Evolutionary conservation across 2,888 invertebrate species (phyloP).

Genomic region (Incurvaria masculella): DNA sequence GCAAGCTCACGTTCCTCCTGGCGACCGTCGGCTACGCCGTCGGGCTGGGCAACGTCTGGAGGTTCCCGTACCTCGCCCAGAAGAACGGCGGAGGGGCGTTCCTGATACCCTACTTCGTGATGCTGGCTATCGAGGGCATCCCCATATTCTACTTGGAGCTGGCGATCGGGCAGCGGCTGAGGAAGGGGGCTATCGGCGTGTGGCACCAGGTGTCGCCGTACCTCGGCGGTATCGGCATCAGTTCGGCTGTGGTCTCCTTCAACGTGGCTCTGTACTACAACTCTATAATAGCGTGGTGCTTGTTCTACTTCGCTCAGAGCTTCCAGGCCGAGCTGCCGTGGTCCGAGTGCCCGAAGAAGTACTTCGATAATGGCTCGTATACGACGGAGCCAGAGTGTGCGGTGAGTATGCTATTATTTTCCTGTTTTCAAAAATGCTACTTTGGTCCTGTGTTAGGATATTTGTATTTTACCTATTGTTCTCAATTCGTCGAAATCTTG

Average conservation of each 20-base stretch:
- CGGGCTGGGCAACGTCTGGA: conserved; percentile 93
- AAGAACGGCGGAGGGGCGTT: conserved; percentile 97
- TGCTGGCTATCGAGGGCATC: conserved; percentile 91
- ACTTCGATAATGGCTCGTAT: conserved; percentile 77
- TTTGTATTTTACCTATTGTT: too few relatives aligned
- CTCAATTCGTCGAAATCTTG: too few relatives aligned
- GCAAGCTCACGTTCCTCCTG: conserved; percentile 85
- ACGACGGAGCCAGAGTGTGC: conserved; percentile 77
- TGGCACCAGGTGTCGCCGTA: conserved; percentile 94
- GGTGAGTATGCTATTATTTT: too few relatives aligned
- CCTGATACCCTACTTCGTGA: conserved; percentile 93
- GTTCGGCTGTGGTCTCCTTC: conserved; percentile 94
- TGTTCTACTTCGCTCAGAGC: conserved; percentile 92
- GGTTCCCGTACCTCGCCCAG: conserved; percentile 92
- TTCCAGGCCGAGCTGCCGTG: conserved; percentile 90
- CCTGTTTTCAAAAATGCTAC: too few relatives aligned
- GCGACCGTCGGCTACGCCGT: conserved; percentile 96
- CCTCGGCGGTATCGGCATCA: conserved; percentile 86
- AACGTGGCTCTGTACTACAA: conserved; percentile 97
- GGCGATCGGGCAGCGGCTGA: conserved; percentile 89
- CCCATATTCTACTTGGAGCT: conserved; percentile 95
- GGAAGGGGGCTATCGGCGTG: conserved; percentile 92
- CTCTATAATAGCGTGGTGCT: conserved; percentile 97
- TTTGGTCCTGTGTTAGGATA: too few relatives aligned
- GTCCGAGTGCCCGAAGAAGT: conserved; percentile 85